Base-by-base conservation (phyloP, 2,797 vertebrate genomes). In the Mus caroli region DNA sequence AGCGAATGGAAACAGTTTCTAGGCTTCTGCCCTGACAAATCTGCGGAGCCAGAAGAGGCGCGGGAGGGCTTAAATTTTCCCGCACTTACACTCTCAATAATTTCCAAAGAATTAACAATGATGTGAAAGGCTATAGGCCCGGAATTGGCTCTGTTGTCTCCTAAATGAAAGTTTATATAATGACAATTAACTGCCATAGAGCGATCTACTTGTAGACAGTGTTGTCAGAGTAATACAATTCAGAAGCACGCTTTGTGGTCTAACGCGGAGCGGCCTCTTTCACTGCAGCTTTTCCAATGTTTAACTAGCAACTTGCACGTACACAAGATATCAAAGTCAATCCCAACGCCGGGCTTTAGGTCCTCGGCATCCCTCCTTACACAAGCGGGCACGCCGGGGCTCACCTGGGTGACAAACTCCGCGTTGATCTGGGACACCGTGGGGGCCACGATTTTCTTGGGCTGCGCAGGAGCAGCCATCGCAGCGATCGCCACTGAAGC, bases 391-490 rank as follows among this genome's bases (percentile, higher is more conserved):
- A 50, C 46, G 24, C 67, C 50, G 67, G 67, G n/a, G 26, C 97
- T 69, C 98, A 99, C 99, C 99, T 99, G 99, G 13, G 99, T 99
- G 83, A 99, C 99, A 98, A 99, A 99, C 98, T 99, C 99, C 0
- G 99, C 99, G 94, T 99, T 99, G 80, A 99, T 99, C 98, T 99
- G 99, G 9, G 99, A 99, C 96, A 99, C 99, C 24, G 99, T 99
- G 0, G 99, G 99, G 22, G 99, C 99, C 73, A 99, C 99, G 64
- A 99, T 98, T 96, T 99, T 99, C 97, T 99, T 99, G 75, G 98
- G 98, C 69, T 98, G 98, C 13, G 97, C 97, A 7, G 98, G 93
- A 54, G 98, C 2, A 58, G 96, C 92, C 94, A 98, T 98, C 54
- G 93, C 86, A 22, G 88, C 90, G 40, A 91, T 54, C 14, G 50